Conservation (phyloP, 2,113 vertebrate genomes). For the Rattus rattus region DNA sequence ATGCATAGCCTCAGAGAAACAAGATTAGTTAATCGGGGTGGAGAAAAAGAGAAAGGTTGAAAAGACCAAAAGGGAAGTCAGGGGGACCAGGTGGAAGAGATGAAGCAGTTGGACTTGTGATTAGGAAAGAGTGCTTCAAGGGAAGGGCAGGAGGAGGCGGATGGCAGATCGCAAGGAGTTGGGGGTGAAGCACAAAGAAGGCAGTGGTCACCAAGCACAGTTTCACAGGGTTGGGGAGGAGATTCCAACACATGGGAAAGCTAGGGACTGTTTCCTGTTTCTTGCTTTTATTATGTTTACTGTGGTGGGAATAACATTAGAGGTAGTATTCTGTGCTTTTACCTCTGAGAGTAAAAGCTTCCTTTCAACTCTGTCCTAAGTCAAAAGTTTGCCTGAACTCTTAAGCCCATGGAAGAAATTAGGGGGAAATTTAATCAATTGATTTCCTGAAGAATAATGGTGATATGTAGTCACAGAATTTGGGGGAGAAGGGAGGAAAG, state of each 20-base stretch:
- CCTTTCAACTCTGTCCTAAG: neutral
- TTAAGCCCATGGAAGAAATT: constrained; percentile 49
- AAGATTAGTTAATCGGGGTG: neutral
- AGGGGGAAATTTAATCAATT: constrained; percentile 6
- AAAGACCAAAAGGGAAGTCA: neutral
- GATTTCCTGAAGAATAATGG: constrained; percentile 30
- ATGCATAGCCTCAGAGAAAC: neutral
- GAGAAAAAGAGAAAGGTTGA: neutral
- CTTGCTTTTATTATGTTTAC: constrained; percentile 27
- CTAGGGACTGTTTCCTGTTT: neutral
- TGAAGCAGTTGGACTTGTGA: neutral
- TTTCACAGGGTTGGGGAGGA: neutral
- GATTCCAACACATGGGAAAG: neutral
- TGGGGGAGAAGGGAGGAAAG: neutral
- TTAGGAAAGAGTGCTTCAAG: neutral
- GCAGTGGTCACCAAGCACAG: neutral
- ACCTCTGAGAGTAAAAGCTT: constrained; percentile 33
- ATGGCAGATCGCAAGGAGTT: neutral
- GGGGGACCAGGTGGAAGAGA: neutral
- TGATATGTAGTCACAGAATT: neutral
- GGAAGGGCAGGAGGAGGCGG: neutral
- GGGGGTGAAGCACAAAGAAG: neutral
- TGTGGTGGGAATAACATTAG: neutral
- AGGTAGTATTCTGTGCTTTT: neutral
- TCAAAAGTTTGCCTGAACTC: constrained; percentile 22